Conservation (phyloP, 1,140 invertebrate genomes). For the Meloidogyne exigua region DNA sequence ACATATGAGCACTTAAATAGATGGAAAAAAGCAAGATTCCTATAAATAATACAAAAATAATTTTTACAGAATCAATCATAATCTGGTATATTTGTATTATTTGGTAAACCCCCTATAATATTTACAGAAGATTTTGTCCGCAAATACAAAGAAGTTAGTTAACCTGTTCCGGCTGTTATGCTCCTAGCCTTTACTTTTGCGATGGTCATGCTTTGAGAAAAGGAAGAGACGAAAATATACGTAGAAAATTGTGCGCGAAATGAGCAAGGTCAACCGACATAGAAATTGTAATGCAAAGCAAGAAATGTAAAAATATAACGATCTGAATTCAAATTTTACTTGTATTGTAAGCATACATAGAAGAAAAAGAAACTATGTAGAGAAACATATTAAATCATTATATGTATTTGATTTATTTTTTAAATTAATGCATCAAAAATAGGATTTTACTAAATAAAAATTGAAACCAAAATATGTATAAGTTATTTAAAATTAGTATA, state of each 20-base stretch:
- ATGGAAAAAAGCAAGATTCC: background rate
- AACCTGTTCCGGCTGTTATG: background rate
- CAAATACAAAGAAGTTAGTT: background rate
- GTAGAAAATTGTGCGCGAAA: background rate
- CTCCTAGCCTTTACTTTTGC: background rate
- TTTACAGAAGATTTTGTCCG: background rate
- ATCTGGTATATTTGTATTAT: background rate
- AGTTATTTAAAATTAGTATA: background rate
- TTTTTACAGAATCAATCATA: background rate
- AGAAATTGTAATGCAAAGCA: no score
- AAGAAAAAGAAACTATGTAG: no score
- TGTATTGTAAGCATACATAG: no score
- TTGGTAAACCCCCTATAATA: background rate
- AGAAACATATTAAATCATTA: no score
- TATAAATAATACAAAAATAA: background rate
- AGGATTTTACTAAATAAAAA: no score
- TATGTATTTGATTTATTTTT: no score
- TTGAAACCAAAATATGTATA: no score
- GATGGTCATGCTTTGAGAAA: background rate
- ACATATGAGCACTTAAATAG: slow-evolving; percentile 6
- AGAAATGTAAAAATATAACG: no score
- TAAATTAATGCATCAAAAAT: no score
- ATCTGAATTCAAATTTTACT: no score
- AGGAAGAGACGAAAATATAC: background rate
- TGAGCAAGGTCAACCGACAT: background rate